Evolutionary conservation across 2,888 invertebrate species (phyloP), one percentile per base, ranked within the genome.

Genomic region (Lithophane semibrunnea): DNA sequence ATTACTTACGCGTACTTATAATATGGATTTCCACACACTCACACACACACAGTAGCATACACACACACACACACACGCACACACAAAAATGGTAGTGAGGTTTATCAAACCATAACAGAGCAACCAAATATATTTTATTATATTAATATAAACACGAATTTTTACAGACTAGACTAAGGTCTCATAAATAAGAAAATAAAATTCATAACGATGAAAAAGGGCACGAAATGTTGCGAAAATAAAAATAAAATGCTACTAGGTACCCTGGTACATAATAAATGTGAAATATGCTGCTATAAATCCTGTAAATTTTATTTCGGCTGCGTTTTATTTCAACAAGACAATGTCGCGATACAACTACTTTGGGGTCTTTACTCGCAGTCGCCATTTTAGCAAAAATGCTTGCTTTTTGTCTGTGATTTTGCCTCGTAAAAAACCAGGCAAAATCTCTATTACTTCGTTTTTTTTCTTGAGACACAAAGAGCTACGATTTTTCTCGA

Each of bases 251-350:
- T 69, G 18, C 71, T 56, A 13, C 21, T 21, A 63, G 44, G 61
- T 80, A 83, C 47, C 56, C n/a, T 68, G 49, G 47, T 72, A 74
- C 61, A 76, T 42, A 82, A 49, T 84, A 83, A 83, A 86, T 44
- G 49, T 82, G 63, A 86, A 86, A 78, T 78, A 84, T 83, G 58
- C n/a, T 63, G 8, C 61, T 10, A 78, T 78, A 74, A 85, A 85
- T 82, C 54, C 13, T 64, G 60, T 61, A 68, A 64, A n/a, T 75
- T 63, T 58, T 74, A 75, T 83, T 76, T 70, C 29, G 69, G 61
- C 16, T 42, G 13, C 56, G n/a, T 81, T 85, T 75, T 69, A 81
- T 85, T 72, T 72, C 13, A 61, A 66, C 29, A 60, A 80, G 68
- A 85, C 70, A 72, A 71, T 49, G 54, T 24, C 24, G 42, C n/a